A percentile compares a stretch with the other conserved stretches of the same genome.
Evolutionary conservation across 2,113 vertebrate genomes (phyloP).

Genomic region (Myanophis thanlyinensis): DNA sequence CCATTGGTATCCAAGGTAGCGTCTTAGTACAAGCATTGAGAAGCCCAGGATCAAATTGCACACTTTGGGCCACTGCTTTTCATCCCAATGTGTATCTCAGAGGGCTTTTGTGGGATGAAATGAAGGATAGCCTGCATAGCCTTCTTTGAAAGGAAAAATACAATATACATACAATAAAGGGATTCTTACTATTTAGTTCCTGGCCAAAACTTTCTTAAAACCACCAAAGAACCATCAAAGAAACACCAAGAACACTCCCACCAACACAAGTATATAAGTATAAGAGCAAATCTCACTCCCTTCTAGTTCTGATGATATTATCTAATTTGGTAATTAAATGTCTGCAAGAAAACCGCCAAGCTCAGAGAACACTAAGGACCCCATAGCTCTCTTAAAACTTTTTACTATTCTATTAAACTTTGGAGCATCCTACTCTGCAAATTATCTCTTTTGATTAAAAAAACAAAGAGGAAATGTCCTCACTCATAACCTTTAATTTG

Average conservation of each 20-base stretch:
- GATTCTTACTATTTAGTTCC: not conserved
- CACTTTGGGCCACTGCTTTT: not conserved
- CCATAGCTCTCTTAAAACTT: not conserved
- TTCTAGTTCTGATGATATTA: not conserved
- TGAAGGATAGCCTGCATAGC: not conserved
- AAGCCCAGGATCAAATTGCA: not conserved
- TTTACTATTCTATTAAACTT: not conserved
- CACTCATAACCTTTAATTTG: not conserved
- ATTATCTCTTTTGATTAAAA: not conserved
- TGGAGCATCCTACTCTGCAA: not conserved
- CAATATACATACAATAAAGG: not conserved
- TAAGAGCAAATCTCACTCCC: not conserved
- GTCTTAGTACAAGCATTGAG: not conserved
- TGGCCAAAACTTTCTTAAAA: not conserved
- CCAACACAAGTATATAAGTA: not conserved
- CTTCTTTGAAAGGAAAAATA: not conserved
- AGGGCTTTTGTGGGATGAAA: not conserved
- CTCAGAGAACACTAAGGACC: not conserved
- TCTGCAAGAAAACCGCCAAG: not conserved
- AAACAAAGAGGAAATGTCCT: not conserved
- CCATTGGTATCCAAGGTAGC: not conserved
- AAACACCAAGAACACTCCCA: not conserved
- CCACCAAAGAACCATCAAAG: not conserved
- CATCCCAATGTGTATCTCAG: not conserved
- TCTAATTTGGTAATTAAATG: not conserved